These are phyloP conservation scores for Cladopsammia gracilis DNA, from an alignment of 64 coral and sea anemone species.

Conservation along the genomic window DNA sequence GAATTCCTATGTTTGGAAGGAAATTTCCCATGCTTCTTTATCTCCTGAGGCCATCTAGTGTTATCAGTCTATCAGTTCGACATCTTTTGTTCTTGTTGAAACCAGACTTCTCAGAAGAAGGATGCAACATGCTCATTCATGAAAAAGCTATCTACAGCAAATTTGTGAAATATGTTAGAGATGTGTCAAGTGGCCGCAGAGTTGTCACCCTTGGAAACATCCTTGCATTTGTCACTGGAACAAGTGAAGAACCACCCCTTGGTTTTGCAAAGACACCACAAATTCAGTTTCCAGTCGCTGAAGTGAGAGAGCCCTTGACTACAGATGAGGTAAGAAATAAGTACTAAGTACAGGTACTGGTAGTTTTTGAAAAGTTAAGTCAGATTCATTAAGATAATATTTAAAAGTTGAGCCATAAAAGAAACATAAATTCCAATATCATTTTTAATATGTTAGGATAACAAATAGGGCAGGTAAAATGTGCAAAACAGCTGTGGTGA, in stretches of 20 bases:
- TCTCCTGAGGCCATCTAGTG: slow-evolving; percentile 44
- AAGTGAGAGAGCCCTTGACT: neutral
- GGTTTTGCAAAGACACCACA: slow-evolving; percentile 2
- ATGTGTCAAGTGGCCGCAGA: slow-evolving; percentile 27
- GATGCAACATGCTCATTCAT: slow-evolving; percentile 15
- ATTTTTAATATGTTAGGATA: slow-evolving; percentile 3
- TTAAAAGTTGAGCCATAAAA: neutral
- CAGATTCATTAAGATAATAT: slow-evolving; percentile 1
- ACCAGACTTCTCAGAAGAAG: slow-evolving; percentile 34
- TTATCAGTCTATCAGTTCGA: slow-evolving; percentile 1
- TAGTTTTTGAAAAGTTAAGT: too few species aligned
- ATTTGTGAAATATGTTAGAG: slow-evolving; percentile 40
- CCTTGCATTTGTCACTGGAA: slow-evolving; percentile 74
- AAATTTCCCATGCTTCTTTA: slow-evolving; percentile 11
- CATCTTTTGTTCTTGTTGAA: neutral
- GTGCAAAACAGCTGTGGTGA: slow-evolving; percentile 29
- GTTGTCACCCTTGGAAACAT: slow-evolving; percentile 49
- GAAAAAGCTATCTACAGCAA: slow-evolving; percentile 48
- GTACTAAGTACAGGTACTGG: neutral
- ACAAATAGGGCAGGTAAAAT: slow-evolving; percentile 19
- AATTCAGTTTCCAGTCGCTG: slow-evolving; percentile 3
- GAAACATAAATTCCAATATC: slow-evolving; percentile 29
- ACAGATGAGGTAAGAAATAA: slow-evolving; percentile 8
- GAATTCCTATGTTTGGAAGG: slow-evolving; percentile 42
- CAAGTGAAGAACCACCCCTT: slow-evolving; percentile 73